Percentiles rank a stretch among this genome's conserved stretches.
Conservation (phyloP, 2,797 vertebrate species). For the Sebastes matsubarae region DNA sequence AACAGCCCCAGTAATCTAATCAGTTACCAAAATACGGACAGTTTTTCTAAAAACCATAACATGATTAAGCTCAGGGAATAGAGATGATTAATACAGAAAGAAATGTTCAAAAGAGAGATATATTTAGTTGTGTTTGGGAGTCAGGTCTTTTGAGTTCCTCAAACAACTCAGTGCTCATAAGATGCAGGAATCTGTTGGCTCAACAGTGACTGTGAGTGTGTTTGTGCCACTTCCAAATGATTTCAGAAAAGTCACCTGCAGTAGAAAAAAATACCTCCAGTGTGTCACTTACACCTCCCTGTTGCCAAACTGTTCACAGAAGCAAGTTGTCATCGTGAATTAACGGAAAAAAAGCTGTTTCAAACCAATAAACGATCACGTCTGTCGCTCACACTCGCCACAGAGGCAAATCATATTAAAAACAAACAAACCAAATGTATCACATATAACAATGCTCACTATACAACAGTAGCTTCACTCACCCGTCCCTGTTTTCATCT, state of each 20-base stretch:
- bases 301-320: slow-evolving; percentile 10
- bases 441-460: background rate
- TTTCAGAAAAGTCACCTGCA: slow-evolving; percentile 7
- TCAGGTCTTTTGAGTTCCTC: background rate
- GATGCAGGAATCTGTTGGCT: slow-evolving; percentile 4
- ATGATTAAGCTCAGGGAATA: background rate
- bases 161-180: background rate
- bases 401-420: background rate
- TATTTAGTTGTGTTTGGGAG: background rate
- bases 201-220: background rate
- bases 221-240: background rate
- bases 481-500: slow-evolving; percentile 92
- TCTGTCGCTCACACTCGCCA: slow-evolving; percentile 9
- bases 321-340: background rate
- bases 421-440: background rate
- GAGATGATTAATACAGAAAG: background rate
- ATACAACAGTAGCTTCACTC: slow-evolving; percentile 54
- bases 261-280: background rate
- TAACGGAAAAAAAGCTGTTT: background rate
- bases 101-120: background rate
- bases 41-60: background rate
- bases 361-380: background rate
- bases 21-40: background rate
- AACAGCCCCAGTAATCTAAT: background rate
- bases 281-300: slow-evolving; percentile 3